Conservation (phyloP, 2,888 invertebrate species). For the Ypsolopha sequella region DNA sequence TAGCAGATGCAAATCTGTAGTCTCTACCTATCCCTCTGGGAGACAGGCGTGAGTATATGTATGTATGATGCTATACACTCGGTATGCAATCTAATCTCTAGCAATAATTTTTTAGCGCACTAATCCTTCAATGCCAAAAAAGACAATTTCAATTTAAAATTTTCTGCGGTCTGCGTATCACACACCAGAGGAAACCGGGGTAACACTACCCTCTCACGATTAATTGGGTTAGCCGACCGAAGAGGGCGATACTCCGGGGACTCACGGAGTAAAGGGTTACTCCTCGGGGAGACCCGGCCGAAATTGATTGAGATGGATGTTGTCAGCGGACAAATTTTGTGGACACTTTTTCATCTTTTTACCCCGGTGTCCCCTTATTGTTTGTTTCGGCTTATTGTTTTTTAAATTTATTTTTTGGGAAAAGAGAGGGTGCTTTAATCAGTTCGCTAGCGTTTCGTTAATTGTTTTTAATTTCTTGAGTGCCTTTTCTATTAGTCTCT, state of each 20-base stretch:
- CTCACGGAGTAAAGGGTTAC: slow-evolving; percentile 47
- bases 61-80: no score
- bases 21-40: no score
- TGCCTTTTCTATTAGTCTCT: neutral
- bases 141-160: slow-evolving; percentile 52
- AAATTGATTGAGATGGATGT: slow-evolving; percentile 68
- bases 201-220: slow-evolving; percentile 39
- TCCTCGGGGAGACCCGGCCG: slow-evolving; percentile 43
- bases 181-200: slow-evolving; percentile 23
- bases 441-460: slow-evolving; percentile 26
- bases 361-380: slow-evolving; percentile 11
- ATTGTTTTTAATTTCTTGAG: slow-evolving; percentile 49
- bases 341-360: slow-evolving; percentile 45
- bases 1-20: no score
- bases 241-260: slow-evolving; percentile 41
- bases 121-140: neutral
- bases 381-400: slow-evolving; percentile 19
- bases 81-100: no score
- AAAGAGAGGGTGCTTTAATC: slow-evolving; percentile 28
- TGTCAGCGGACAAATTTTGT: slow-evolving; percentile 55
- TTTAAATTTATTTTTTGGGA: slow-evolving; percentile 7
- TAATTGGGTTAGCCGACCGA: slow-evolving; percentile 56
- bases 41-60: no score
- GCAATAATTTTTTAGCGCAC: neutral
- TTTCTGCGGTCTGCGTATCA: slow-evolving; percentile 35